A percentile compares a stretch with the other conserved stretches of the same genome.
phyloP scores from a whole-genome alignment of 2,797 vertebrate species.

The Artibeus lituratus region DNA sequence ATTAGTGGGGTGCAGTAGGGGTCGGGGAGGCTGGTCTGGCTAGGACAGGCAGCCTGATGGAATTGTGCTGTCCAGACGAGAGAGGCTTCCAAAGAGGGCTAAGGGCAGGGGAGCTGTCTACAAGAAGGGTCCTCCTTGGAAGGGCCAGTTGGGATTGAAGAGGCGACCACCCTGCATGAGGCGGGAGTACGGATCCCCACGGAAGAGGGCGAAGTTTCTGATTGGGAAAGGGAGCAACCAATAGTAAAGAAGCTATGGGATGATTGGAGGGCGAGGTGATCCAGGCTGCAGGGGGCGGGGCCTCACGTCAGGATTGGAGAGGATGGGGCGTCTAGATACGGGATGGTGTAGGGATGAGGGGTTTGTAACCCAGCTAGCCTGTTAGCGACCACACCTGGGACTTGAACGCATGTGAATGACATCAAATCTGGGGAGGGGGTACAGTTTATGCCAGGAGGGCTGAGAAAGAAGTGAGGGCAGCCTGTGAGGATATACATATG shows the following conservation, averaged over 20 bases:
- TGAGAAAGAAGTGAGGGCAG: background rate
- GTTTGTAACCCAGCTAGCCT: background rate
- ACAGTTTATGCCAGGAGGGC: background rate
- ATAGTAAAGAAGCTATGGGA: background rate
- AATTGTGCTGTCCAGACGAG: background rate
- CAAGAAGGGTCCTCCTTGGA: background rate
- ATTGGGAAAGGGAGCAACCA: slow-evolving; percentile 39
- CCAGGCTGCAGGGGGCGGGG: background rate
- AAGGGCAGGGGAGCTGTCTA: background rate
- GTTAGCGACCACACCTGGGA: background rate
- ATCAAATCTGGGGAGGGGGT: background rate
- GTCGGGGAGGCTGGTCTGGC: background rate
- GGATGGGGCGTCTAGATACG: fast-evolving
- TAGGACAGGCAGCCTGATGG: background rate
- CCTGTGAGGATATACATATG: background rate
- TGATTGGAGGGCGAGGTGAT: slow-evolving; percentile 44
- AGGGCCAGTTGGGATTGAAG: background rate
- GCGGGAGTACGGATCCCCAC: slow-evolving; percentile 15
- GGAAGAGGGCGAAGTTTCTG: background rate
- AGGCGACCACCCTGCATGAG: background rate
- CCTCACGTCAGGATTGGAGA: background rate
- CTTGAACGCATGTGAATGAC: background rate
- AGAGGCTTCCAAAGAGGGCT: background rate
- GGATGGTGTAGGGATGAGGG: background rate
- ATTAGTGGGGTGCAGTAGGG: background rate